phyloP scores from a whole-genome alignment of 2,888 invertebrate genomes.

The Euplagia quadripunctaria region DNA sequence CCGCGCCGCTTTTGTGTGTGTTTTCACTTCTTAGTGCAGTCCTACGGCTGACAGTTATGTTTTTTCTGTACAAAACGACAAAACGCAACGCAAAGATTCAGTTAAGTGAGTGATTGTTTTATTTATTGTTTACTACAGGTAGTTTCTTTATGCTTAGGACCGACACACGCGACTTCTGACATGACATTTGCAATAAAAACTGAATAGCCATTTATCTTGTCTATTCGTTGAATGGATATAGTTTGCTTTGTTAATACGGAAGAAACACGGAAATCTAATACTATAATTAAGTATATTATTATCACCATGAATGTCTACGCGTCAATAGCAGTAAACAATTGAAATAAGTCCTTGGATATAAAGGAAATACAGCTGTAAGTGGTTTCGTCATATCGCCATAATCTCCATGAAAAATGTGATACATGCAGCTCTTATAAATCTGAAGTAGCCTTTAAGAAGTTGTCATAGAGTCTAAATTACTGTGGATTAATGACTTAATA shows the following conservation, averaged over 20 bases:
- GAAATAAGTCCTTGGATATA: slow-evolving; percentile 48
- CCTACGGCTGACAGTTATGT: too few relatives aligned
- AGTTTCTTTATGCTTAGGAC: too few relatives aligned
- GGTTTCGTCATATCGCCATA: slow-evolving; percentile 45
- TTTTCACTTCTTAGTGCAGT: too few relatives aligned
- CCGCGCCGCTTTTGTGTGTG: too few relatives aligned
- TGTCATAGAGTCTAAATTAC: slow-evolving; percentile 20
- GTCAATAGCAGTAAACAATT: slow-evolving; percentile 20
- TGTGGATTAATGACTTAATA: slow-evolving; percentile 5
- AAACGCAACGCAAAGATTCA: too few relatives aligned
- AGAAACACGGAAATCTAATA: slow-evolving; percentile 30
- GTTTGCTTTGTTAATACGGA: slow-evolving; percentile 23
- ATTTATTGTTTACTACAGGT: too few relatives aligned
- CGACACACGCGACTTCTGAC: too few relatives aligned
- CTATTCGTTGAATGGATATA: slow-evolving; percentile 17
- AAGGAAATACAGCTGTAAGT: slow-evolving; percentile 48
- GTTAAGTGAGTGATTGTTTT: too few relatives aligned
- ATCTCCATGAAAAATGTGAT: slow-evolving; percentile 34
- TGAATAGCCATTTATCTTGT: slow-evolving; percentile 12
- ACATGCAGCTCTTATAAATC: slow-evolving; percentile 16
- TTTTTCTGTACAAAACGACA: too few relatives aligned
- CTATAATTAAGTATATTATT: slow-evolving; percentile 30
- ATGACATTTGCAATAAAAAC: slow-evolving; percentile 5
- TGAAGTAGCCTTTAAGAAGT: slow-evolving; percentile 8
- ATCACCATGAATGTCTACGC: slow-evolving; percentile 41